Evolutionary conservation across 2,113 vertebrate species (phyloP), one percentile per base, ranked within the genome.

Genomic region (Budorcas taxicolor): DNA sequence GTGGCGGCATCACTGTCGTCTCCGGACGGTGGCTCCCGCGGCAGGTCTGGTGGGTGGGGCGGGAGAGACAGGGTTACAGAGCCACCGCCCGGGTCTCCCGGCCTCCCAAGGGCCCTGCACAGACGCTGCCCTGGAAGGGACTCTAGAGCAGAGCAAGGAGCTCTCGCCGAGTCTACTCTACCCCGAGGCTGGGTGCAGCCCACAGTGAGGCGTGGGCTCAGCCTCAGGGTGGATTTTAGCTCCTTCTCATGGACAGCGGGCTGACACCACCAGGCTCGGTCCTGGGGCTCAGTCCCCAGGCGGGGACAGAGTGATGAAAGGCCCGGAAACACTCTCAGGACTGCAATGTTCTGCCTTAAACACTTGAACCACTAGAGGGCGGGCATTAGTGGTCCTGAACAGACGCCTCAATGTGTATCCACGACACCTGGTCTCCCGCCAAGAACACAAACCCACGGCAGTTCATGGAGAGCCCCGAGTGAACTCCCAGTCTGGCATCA

Each of bases 1-100:
- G 99, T 99, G 99, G 99, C 99, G 74, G 99, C 99, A 0, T 99
- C 99, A 87, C 99, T 99, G 98, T 99, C 99, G 25, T 99, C 99
- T 98, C 99, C 99, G 97, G 96, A 98, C 23, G 98, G 98, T 78
- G 98, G 99, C 25, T 99, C 99, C 89, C 98, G 99, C 85, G 98
- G 98, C 93, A 98, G 98, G 98, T 99, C 99, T 99, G 97, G 60
- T 60, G 93, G 98, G 80, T 1, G 85, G 71, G 57, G 36, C 8
- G 3, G 31, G 64, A 58, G 58, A 90, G 12, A 55, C 2, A 0
- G 4, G 36, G 84, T 96, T 45, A 81, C 23, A 92, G 67, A 60
- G 45, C 21, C 1, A 4, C 16, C 0, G 23, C 16, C 58, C 29
- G 1, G 81, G 12, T 27, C 33, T 27, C 40, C 3, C 3, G 0